These are phyloP conservation scores for Parauchenoglanis punctatus DNA, from an alignment of 2,797 vertebrate species.

Conservation along the genomic window DNA sequence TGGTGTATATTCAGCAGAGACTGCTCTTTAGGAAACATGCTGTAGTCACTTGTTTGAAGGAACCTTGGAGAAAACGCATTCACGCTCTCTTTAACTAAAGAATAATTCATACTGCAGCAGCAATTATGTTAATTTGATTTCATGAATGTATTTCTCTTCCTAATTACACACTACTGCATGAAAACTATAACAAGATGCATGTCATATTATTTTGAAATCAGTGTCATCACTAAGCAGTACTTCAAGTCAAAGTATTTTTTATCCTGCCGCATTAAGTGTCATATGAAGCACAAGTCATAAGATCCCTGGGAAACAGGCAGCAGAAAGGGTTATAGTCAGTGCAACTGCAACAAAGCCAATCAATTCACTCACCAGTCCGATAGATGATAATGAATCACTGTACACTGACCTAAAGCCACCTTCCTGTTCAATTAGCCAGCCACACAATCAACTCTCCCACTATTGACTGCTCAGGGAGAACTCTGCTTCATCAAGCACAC, in stretches of 20 bases:
- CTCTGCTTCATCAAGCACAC: not conserved
- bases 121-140: not conserved
- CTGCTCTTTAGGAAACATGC: not conserved
- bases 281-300: not conserved
- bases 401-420: constrained; percentile 19
- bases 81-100: not conserved
- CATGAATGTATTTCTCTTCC: too few species aligned
- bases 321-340: not conserved
- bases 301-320: not conserved
- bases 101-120: not conserved
- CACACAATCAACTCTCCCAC: not conserved
- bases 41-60: not conserved
- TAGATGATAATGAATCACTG: constrained; percentile 29
- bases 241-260: not conserved
- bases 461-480: not conserved
- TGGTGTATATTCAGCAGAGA: not conserved
- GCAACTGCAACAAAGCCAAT: constrained; percentile 26
- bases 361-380: constrained; percentile 33
- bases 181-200: not conserved
- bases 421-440: constrained; percentile 10
- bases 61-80: not conserved
- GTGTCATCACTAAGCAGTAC: not conserved
- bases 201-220: not conserved
- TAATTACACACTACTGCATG: not conserved
- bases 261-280: not conserved